phyloP scores from a whole-genome alignment of 2,888 invertebrate species.

The Pheosia gnoma region DNA sequence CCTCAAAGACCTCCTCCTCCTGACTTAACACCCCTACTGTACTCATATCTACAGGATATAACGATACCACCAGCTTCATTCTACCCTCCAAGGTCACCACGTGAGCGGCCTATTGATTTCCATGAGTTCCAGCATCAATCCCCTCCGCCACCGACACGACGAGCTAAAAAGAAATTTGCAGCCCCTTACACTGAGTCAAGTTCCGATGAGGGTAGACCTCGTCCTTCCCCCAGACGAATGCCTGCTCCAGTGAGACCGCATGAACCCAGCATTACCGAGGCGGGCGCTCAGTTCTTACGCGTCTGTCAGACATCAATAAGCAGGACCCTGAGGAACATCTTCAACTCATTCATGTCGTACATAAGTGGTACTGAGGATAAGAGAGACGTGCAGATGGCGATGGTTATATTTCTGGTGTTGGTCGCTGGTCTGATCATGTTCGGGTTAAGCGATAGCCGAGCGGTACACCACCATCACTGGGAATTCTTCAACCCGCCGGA shows the following conservation, averaged over 20 bases:
- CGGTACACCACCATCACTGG: constrained; percentile 93
- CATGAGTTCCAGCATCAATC: constrained; percentile 65
- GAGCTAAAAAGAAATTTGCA: constrained; percentile 74
- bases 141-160: constrained; percentile 75
- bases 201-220: constrained; percentile 78
- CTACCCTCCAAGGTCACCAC: constrained; percentile 69
- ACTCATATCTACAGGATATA: constrained; percentile 82
- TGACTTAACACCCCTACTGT: constrained; percentile 75
- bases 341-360: constrained; percentile 86
- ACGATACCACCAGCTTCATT: constrained; percentile 77
- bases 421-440: constrained; percentile 91
- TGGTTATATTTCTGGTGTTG: constrained; percentile 91
- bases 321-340: constrained; percentile 87
- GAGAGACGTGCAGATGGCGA: constrained; percentile 89
- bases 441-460: constrained; percentile 88
- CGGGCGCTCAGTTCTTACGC: constrained; percentile 87
- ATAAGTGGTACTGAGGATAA: constrained; percentile 87
- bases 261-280: constrained; percentile 87
- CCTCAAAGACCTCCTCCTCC: constrained; percentile 79
- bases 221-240: constrained; percentile 69
- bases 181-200: constrained; percentile 77
- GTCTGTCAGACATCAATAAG: constrained; percentile 87
- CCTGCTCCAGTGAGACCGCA: constrained; percentile 70
- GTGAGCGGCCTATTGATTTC: constrained; percentile 66
- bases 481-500: constrained; percentile 94